Conservation (phyloP, 2,113 vertebrate species). For the Anthoscopus minutus region DNA sequence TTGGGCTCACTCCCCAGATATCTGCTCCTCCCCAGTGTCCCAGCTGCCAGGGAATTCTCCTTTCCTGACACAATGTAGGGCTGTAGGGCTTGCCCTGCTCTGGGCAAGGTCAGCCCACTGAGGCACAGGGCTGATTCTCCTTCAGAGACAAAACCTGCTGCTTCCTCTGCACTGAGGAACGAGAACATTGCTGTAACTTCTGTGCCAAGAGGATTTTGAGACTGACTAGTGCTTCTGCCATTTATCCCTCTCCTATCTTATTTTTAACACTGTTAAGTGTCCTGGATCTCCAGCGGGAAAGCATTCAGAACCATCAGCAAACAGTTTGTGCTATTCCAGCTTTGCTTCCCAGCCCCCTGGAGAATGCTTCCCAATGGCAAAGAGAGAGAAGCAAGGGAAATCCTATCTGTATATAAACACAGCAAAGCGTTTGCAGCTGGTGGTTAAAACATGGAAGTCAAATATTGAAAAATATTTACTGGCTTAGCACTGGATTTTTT, state of each 20-base stretch:
- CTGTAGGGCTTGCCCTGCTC: not conserved
- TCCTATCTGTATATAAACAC: constrained; percentile 53
- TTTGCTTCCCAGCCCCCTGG: constrained; percentile 31
- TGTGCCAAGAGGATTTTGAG: not conserved
- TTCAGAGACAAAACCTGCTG: not conserved
- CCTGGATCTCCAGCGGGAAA: constrained; percentile 23
- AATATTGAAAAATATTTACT: constrained; percentile 53
- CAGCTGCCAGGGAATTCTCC: rapidly evolving
- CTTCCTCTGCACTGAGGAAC: not conserved
- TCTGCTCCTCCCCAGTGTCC: not conserved
- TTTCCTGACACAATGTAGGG: not conserved
- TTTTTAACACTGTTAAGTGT: constrained; percentile 31
- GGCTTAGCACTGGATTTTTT: not conserved
- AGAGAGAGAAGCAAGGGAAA: constrained; percentile 33
- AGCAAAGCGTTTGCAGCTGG: constrained; percentile 46
- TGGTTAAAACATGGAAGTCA: constrained; percentile 34
- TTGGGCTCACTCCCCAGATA: rapidly evolving
- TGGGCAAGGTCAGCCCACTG: not conserved
- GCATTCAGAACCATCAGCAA: constrained; percentile 27
- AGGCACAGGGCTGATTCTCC: rapidly evolving
- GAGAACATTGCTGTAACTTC: not conserved
- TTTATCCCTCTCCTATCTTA: not conserved
- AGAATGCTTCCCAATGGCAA: constrained; percentile 31
- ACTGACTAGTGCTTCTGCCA: not conserved
- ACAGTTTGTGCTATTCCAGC: constrained; percentile 16